These are phyloP conservation scores for Dione juno DNA, from an alignment of 2,888 invertebrate genomes.

Conservation along the genomic window DNA sequence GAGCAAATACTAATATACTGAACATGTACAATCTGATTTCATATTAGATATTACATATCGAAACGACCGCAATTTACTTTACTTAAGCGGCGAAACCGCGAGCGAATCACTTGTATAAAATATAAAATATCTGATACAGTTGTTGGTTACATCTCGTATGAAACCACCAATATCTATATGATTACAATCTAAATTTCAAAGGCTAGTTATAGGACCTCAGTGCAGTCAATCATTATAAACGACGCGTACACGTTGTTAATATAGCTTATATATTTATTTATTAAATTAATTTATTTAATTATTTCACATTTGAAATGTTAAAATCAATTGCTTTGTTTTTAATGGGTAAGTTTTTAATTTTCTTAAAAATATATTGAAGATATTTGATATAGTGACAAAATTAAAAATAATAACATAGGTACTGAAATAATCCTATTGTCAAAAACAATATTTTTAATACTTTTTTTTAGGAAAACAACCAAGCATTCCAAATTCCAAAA, in stretches of 20 bases:
- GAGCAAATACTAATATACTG: too few species aligned
- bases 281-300: conserved; percentile 38
- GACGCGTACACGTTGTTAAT: conserved; percentile 50
- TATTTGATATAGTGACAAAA: neutral
- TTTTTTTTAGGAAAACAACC: too few species aligned
- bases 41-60: too few species aligned
- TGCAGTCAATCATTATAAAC: conserved; percentile 54
- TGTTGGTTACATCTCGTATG: conserved; percentile 21
- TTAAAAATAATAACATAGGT: conserved; percentile 7
- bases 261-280: conserved; percentile 49
- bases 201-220: conserved; percentile 60
- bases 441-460: too few species aligned
- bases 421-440: too few species aligned
- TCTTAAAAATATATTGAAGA: too few species aligned
- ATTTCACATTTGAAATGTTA: conserved; percentile 56
- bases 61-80: too few species aligned
- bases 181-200: conserved; percentile 65
- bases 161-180: conserved; percentile 30
- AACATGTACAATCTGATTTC: too few species aligned
- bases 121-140: neutral
- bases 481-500: too few species aligned
- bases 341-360: conserved; percentile 56
- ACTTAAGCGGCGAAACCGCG: too few species aligned
- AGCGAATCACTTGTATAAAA: too few species aligned
- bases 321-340: conserved; percentile 55